A percentile compares a stretch with the other conserved stretches of the same genome.
Evolutionary conservation across 2,113 vertebrate genomes (phyloP).

Genomic region (Phocoena phocoena): DNA sequence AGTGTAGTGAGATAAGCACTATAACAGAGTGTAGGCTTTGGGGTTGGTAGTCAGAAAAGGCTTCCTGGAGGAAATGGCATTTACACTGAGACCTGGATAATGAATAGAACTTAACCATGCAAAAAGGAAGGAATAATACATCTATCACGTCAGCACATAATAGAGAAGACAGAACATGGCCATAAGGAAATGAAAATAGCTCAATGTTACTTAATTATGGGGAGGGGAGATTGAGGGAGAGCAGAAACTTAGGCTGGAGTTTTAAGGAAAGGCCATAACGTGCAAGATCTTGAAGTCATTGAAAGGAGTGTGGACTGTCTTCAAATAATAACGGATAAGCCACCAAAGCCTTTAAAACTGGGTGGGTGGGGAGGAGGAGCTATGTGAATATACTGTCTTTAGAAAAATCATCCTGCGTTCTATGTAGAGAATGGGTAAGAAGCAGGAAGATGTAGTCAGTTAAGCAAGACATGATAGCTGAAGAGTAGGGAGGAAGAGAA

Average conservation of each 20-base stretch:
- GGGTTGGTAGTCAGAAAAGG: not conserved
- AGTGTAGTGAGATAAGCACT: not conserved
- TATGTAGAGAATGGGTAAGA: not conserved
- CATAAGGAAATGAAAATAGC: not conserved
- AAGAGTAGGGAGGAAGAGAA: not conserved
- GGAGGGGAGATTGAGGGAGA: not conserved
- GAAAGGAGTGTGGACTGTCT: not conserved
- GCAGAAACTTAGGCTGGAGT: not conserved
- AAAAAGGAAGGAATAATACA: not conserved
- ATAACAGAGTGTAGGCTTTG: not conserved
- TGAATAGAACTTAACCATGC: not conserved
- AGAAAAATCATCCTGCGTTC: not conserved
- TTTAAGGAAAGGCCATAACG: not conserved
- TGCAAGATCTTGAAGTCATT: not conserved
- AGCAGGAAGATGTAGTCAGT: not conserved
- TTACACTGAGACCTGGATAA: not conserved
- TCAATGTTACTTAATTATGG: not conserved
- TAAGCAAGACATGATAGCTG: not conserved
- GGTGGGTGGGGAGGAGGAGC: not conserved
- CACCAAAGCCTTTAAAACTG: not conserved
- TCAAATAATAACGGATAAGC: not conserved
- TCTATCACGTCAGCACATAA: not conserved
- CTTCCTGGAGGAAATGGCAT: slow-evolving; percentile 1
- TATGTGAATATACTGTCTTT: not conserved
- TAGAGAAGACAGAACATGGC: not conserved